Conservation (phyloP, 1,140 invertebrate genomes). For the Ceratosolen fusciceps region DNA sequence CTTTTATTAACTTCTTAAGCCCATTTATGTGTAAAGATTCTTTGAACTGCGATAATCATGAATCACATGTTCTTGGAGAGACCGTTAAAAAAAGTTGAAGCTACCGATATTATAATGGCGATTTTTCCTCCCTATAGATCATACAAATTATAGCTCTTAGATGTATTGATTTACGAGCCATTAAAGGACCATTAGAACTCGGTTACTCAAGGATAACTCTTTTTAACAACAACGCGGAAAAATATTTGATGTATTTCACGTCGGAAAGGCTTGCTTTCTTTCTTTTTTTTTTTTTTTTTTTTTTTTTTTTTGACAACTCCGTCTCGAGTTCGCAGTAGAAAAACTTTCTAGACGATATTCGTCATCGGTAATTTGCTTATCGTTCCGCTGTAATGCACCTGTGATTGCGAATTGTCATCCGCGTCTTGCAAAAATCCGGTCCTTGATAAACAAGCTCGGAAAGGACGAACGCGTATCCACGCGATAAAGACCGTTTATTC, state of each 20-base stretch:
- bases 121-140: conserved; percentile 6
- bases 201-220: neutral
- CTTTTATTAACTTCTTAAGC: conserved; percentile 9
- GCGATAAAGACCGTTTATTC: too few relatives aligned
- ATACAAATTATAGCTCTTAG: conserved; percentile 11
- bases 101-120: neutral
- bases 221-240: neutral
- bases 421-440: too few relatives aligned
- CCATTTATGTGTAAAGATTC: conserved; percentile 16
- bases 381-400: too few relatives aligned
- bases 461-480: too few relatives aligned
- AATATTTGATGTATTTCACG: neutral
- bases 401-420: too few relatives aligned
- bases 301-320: too few relatives aligned
- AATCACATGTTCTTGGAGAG: neutral
- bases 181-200: neutral
- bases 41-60: conserved; percentile 18
- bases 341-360: too few relatives aligned
- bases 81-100: neutral
- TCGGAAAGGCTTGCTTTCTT: too few relatives aligned
- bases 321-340: too few relatives aligned
- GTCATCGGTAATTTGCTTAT: too few relatives aligned
- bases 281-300: too few relatives aligned
- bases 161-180: neutral
- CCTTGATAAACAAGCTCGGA: too few relatives aligned